Base-by-base conservation (phyloP, 2,113 vertebrate species). In the Chunga burmeisteri region DNA sequence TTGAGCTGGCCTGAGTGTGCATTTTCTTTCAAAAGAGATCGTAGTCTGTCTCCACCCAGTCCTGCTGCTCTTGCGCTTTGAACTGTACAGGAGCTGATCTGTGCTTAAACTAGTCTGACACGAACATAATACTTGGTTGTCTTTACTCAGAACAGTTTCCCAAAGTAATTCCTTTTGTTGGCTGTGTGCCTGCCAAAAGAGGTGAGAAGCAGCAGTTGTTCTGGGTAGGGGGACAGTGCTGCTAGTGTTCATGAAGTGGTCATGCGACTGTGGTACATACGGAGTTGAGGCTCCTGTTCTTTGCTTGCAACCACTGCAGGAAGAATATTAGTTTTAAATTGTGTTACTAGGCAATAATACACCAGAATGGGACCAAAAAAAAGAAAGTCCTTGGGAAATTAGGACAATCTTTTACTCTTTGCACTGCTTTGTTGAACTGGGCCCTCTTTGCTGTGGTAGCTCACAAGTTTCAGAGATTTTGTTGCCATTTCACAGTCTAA, bases 201-300 rank as follows among this genome's bases (percentile, higher is more conserved):
- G 21, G 16, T 44, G 44, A 63, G 71, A 47, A 75, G 56, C 42
- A 53, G 42, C 3, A 3, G 47, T 34, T 52, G 11, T 26, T 62
- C 30, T 82, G 75, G 40, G 20, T 20, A 4, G 13, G 30, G 40
- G 26, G 13, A 38, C 56, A 50, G 55, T 77, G 42, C 72, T 63
- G 30, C 2, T 53, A 7, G 32, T 42, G 20, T 61, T 81, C 13
- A 9, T 29, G 40, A 25, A 26, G 23, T 16, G 58, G 2, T 53
- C 17, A 0, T 30, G 10, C 34, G 58, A 2, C 38, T 53, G 22
- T 56, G 68, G 11, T 63, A 10, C 7, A 3, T 5, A 0, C 3
- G 38, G 50, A 56, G 3, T 29, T 50, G 17, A 65, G 55, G 18
- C 32, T 89, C 10, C 15, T 47, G 8, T 65, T 86, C 56, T 58